These are phyloP conservation scores for Silurus asotus DNA, from an alignment of 2,113 vertebrate genomes.

Conservation along the genomic window DNA sequence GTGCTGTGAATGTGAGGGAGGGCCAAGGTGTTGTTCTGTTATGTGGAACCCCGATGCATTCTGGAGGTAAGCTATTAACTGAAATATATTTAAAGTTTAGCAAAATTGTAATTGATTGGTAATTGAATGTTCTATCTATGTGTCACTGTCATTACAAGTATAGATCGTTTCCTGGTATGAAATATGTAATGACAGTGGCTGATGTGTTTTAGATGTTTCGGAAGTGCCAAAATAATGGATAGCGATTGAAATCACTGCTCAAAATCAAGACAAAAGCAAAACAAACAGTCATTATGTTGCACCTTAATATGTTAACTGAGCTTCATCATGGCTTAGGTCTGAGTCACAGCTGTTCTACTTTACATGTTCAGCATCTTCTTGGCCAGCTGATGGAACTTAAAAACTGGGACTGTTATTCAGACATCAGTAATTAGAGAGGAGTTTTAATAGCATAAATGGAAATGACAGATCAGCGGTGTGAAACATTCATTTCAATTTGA, in stretches of 20 bases:
- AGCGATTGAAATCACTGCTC: not conserved
- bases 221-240: not conserved
- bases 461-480: constrained; percentile 37
- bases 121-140: not conserved
- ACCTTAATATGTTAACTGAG: not conserved
- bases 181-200: not conserved
- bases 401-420: constrained; percentile 44
- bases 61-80: constrained; percentile 77
- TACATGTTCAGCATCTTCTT: constrained; percentile 33
- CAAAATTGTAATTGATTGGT: not conserved
- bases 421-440: constrained; percentile 49
- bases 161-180: not conserved
- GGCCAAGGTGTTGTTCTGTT: constrained; percentile 93
- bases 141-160: not conserved
- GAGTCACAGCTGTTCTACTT: constrained; percentile 5
- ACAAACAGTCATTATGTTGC: not conserved
- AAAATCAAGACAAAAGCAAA: not conserved
- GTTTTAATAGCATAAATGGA: constrained; percentile 44
- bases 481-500: constrained; percentile 54
- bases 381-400: constrained; percentile 21
- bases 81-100: not conserved
- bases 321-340: not conserved
- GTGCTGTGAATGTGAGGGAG: constrained; percentile 87
- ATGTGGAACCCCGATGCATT: constrained; percentile 82
- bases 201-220: not conserved